Percentiles rank a stretch among this genome's conserved stretches.
Evolutionary conservation across 2,797 vertebrate species (phyloP).

Genomic region (Myripristis jacobus): DNA sequence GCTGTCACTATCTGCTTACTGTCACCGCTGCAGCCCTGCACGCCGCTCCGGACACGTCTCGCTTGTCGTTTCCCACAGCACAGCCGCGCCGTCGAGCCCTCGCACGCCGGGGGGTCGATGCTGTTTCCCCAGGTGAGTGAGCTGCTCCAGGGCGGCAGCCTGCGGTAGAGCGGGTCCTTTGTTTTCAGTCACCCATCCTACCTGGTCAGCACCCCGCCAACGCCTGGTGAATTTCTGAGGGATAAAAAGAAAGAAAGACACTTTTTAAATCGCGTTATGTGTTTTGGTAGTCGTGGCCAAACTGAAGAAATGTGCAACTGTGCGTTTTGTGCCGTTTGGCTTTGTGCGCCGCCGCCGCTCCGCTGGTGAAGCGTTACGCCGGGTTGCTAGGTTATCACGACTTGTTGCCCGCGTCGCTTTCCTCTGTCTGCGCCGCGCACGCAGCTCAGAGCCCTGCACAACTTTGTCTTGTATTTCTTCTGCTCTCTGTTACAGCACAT

Average conservation of each 20-base stretch:
- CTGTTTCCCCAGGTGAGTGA: conserved; percentile 63
- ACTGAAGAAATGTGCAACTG: not conserved
- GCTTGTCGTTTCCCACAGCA: conserved; percentile 9
- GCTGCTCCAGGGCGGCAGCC: not conserved
- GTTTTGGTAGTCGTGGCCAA: not conserved
- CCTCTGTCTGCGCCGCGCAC: not conserved
- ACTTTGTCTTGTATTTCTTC: too few species aligned
- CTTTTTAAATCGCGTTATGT: not conserved
- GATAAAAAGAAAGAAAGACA: too few species aligned
- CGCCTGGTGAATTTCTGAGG: not conserved
- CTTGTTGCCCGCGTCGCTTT: conserved; percentile 62
- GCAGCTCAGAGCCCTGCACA: too few species aligned
- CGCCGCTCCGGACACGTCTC: not conserved
- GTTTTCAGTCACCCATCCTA: conserved; percentile 18
- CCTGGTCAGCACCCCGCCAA: not conserved
- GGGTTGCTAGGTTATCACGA: conserved; percentile 63
- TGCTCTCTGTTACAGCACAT: too few species aligned
- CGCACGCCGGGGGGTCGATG: conserved; percentile 26
- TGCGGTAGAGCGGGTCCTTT: conserved; percentile 34
- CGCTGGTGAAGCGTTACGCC: conserved; percentile 25
- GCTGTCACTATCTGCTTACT: conserved; percentile 40
- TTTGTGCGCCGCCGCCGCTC: not conserved
- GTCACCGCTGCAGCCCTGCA: not conserved
- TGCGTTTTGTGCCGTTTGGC: not conserved
- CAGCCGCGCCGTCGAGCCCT: conserved; percentile 19